phyloP scores from a whole-genome alignment of 2,113 vertebrate genomes.

The Sturnira hondurensis region DNA sequence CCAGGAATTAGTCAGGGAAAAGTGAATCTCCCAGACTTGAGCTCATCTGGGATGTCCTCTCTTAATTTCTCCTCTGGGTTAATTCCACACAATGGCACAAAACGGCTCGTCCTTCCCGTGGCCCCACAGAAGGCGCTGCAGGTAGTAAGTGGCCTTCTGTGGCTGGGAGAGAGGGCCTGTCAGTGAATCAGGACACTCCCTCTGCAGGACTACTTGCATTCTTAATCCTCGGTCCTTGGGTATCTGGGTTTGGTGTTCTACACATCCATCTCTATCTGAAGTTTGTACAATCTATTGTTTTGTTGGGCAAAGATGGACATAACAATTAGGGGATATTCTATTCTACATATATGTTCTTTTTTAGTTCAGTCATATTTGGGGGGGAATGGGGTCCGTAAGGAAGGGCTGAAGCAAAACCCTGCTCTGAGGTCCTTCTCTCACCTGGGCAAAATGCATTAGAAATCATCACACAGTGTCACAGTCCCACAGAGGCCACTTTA shows the following conservation, averaged over 20 bases:
- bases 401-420: neutral
- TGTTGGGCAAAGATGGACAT: neutral
- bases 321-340: neutral
- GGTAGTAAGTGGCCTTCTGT: neutral
- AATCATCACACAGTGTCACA: neutral
- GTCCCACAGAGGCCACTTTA: neutral
- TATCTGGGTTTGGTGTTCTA: neutral
- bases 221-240: neutral
- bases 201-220: neutral
- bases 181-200: neutral
- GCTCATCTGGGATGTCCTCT: neutral
- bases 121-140: neutral
- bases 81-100: neutral
- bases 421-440: neutral
- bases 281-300: neutral
- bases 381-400: neutral
- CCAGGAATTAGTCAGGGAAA: neutral
- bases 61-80: neutral
- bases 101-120: neutral
- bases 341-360: neutral
- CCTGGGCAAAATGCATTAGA: neutral
- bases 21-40: neutral
- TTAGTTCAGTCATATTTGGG: neutral
- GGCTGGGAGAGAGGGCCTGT: neutral
- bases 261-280: neutral